These are phyloP conservation scores for Chauna torquata DNA, from an alignment of 2,113 vertebrate genomes.

Conservation along the genomic window DNA sequence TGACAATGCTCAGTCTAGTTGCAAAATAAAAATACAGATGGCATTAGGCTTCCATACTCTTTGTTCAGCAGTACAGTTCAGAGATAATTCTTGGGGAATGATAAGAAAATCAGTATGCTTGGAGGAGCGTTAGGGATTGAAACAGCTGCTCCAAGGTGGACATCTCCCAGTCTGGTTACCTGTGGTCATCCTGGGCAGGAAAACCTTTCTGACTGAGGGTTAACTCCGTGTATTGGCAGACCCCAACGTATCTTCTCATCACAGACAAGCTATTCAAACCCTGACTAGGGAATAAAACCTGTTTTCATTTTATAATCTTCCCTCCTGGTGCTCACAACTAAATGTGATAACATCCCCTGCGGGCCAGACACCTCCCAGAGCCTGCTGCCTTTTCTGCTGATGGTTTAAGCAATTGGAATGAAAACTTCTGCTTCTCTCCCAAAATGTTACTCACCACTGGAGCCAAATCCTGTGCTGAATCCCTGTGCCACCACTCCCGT, in stretches of 20 bases:
- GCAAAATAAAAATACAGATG: neutral
- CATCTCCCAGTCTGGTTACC: neutral
- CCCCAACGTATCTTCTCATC: neutral
- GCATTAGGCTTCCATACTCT: neutral
- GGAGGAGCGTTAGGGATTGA: neutral
- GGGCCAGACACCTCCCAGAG: neutral
- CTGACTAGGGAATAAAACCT: neutral
- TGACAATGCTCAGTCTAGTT: neutral
- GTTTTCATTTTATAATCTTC: neutral
- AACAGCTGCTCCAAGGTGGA: neutral
- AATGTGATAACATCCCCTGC: neutral
- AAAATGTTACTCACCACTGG: neutral
- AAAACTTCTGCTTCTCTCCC: neutral
- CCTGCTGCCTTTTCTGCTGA: neutral
- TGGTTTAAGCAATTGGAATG: neutral
- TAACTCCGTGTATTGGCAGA: neutral
- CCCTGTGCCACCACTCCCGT: too few species aligned
- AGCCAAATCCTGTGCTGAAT: neutral
- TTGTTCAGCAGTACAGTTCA: neutral
- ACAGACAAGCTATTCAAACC: neutral
- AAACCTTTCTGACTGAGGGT: neutral
- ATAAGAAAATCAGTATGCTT: neutral
- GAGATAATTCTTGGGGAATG: neutral
- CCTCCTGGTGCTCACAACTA: neutral
- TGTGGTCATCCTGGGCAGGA: neutral